Evolutionary conservation across 2,888 invertebrate species (phyloP).

Genomic region (Epistrophella euchroma): DNA sequence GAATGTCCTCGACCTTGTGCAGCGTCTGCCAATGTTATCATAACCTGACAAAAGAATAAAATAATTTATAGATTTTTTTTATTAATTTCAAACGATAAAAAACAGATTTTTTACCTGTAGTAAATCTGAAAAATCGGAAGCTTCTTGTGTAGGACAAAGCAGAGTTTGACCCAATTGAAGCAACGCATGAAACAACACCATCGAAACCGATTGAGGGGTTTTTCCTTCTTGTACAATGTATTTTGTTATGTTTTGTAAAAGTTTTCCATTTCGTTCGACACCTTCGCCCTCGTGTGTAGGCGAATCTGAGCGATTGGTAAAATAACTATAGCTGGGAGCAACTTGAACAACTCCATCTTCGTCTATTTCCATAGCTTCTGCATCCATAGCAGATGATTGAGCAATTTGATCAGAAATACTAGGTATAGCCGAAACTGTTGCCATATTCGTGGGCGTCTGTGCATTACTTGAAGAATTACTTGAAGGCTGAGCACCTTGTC

Average conservation of each 20-base stretch:
- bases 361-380: slow-evolving; percentile 84
- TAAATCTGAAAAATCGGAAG: slow-evolving; percentile 91
- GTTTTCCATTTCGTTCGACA: slow-evolving; percentile 88
- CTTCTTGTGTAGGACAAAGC: slow-evolving; percentile 87
- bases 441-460: slow-evolving; percentile 85
- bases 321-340: slow-evolving; percentile 82
- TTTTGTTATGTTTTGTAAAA: slow-evolving; percentile 89
- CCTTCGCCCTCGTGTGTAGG: slow-evolving; percentile 80
- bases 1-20: slow-evolving; percentile 90
- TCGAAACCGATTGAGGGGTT: slow-evolving; percentile 79
- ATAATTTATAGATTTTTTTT: neutral
- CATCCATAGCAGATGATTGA: slow-evolving; percentile 79
- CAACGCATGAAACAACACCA: slow-evolving; percentile 88
- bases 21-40: slow-evolving; percentile 94
- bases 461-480: slow-evolving; percentile 85
- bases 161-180: slow-evolving; percentile 89
- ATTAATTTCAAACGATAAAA: neutral
- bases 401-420: slow-evolving; percentile 83
- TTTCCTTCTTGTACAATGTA: slow-evolving; percentile 89
- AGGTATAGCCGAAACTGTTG: slow-evolving; percentile 83
- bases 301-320: slow-evolving; percentile 84
- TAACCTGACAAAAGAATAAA: slow-evolving; percentile 85
- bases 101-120: slow-evolving; percentile 83
- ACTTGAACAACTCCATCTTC: slow-evolving; percentile 82
- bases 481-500: slow-evolving; percentile 80